Base-by-base conservation (phyloP, 2,797 vertebrate genomes). In the Tenualosa ilisha region DNA sequence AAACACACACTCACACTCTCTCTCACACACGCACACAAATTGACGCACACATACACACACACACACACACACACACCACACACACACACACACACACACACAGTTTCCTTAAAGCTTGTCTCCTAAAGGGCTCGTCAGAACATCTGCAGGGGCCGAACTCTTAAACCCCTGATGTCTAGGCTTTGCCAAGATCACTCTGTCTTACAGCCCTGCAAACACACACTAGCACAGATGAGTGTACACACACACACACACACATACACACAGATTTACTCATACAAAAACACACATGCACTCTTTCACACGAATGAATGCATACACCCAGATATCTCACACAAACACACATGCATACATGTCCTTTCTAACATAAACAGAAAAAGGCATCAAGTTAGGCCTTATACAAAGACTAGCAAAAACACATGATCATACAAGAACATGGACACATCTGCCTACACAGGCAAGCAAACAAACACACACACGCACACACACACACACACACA, bases 41-140 rank as follows among this genome's bases (percentile, higher is more conserved):
- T n/a, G 20, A 63, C 59, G 8, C n/a, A 63, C 59, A 63, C 59
- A 85, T 46, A 68, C 87, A 85, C 87, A 86, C 63, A 86, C 87
- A 75, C 84, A 84, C 59, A 81, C 84, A 81, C 84, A 85, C 84
- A 75, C 81, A 72, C 86, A 86, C 68, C 84, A 81, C 84, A 85
- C 84, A 75, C 81, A 72, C 86, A 86, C 68, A 84, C 61, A 84
- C 83, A 82, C 84, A 86, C 12, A 81, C 3, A 86, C 26, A 90
- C 79, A 88, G 89, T 90, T 49, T 84, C 50, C 89, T 88, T 90
- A 88, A 91, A 88, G 89, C 89, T 86, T 83, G 7, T 68, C n/a
- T 68, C 63, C 63, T 68, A 31, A 6, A 26, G n/a, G 63, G 1
- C 63, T 68, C n/a, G 5, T 68, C 63, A 68, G 63, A 68, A 68